Percentiles rank a stretch among this genome's conserved stretches.
Conservation (phyloP, 2,113 vertebrate genomes). For the Hydrochoerus hydrochaeris region DNA sequence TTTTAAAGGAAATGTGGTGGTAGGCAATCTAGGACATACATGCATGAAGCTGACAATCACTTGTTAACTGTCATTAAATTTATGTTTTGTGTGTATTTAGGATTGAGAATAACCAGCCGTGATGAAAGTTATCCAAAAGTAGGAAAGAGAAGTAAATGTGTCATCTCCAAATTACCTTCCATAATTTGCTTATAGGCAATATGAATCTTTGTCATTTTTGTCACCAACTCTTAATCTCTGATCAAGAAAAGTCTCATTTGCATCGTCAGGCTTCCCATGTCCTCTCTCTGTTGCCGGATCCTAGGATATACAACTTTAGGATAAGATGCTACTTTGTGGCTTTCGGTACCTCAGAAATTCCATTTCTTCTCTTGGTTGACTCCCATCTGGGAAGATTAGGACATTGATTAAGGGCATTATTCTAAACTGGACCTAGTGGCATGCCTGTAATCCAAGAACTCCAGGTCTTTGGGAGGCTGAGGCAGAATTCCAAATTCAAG, state of each 20-base stretch:
- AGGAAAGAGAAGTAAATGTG: not conserved
- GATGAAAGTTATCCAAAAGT: conserved; percentile 6
- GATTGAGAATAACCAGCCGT: not conserved
- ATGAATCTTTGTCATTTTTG: not conserved
- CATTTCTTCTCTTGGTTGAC: not conserved
- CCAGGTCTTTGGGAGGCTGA: not conserved
- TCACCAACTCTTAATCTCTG: not conserved
- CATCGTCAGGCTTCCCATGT: not conserved
- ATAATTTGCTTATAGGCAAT: not conserved
- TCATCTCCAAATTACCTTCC: not conserved
- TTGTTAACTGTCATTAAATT: not conserved
- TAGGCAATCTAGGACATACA: not conserved
- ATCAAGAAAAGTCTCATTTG: not conserved
- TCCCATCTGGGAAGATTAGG: not conserved
- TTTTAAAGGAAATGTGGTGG: not conserved
- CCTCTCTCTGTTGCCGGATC: not conserved
- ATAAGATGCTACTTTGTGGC: not conserved
- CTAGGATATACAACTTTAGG: not conserved
- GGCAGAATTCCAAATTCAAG: not conserved
- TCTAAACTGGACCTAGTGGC: not conserved
- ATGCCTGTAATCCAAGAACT: too few species aligned
- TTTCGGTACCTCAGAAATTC: not conserved
- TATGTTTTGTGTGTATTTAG: not conserved
- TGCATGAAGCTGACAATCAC: not conserved
- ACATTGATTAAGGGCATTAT: not conserved